Evolutionary conservation across 1,140 invertebrate genomes (phyloP), one percentile per base, ranked within the genome.

Genomic region (Drosophila nasuta): DNA sequence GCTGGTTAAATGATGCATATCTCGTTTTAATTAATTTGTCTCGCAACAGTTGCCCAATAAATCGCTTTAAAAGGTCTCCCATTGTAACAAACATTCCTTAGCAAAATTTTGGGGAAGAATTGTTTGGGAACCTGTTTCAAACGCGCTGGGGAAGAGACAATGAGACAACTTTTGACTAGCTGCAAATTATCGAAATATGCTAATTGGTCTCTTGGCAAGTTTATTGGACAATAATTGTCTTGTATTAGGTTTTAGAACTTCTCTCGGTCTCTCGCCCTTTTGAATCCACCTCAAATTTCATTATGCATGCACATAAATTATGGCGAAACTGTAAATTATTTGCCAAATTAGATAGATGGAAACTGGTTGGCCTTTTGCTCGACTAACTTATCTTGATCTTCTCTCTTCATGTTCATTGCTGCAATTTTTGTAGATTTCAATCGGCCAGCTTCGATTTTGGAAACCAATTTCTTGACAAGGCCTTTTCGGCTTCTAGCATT

Each of bases 301-400:
- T 86, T 87, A 86, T 79, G 56, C 82, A 86, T 86, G 82, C 81
- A 38, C 82, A 86, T 86, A 82, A 79, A 87, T 86, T 87, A 82
- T 67, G 20, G 56, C 41, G 15, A 66, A 70, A 78, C 71, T 81
- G 71, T 87, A 86, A 86, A 87, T 87, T 79, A 79, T 57, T 75
- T 72, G 64, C 45, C 75, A 76, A 75, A 86, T 72, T 75, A 65
- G 65, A 30, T 75, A 62, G 57, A 71, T 64, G 54, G 45, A 62
- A 71, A 70, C 60, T 81, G 49, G 81, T 69, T 80, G 46, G 71
- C 75, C 75, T 75, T 82, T 82, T n/a, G 17, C 20, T 49, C 45
- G 66, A 15, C 10, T 59, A 43, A 48, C 45, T 33, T 65, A 57
- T 57, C 62, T 33, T 65, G 17, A 58, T 67, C 52, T 17, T 41